Evolutionary conservation across 2,888 invertebrate species (phyloP), one percentile per base, ranked within the genome.

Genomic region (Amphipoea oculea): DNA sequence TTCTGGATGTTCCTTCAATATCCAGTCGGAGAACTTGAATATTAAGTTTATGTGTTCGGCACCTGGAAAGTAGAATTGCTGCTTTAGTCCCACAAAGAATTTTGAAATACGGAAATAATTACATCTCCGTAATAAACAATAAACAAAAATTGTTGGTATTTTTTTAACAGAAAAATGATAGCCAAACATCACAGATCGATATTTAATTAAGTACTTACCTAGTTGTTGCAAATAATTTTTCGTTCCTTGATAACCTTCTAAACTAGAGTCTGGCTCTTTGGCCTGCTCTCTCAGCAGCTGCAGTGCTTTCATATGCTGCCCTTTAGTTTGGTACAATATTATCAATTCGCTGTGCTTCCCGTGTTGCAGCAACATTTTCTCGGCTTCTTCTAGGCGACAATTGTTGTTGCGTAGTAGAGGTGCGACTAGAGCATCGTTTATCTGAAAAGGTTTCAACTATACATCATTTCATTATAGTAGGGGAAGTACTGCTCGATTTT

Each of bases 281-380:
- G 98, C 97, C 93, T 98, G 99, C 70, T 98, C 98, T 90, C 98
- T 97, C 54, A 99, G 97, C 78, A 99, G 96, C 91, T 99, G 99
- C 40, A 99, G 97, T 17, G 99, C 99, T 95, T 99, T 98, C 83
- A 98, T 98, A 93, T 99, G 99, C 89, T 99, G 98, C 0, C 98
- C 99, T 95, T 99, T 99, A 0, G 98, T 99, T 95, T 99, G 99
- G 94, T 99, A 99, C 57, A 99, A 97, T 91, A 99, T 99, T 87
- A 99, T 99, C 0, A 99, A 97, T 94, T 99, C 99, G 85, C 98
- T 98, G 92, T 98, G 98, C 94, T 99, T 99, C 76, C 98, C 98
- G 94, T 99, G 98, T 91, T 98, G 98, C 86, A 98, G 97, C 60
- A 99, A 96, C 1, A 99, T 98, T 91, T 98, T 98, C 93, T 99